Percentiles rank a stretch among this genome's conserved stretches.
Conservation (phyloP, 2,888 invertebrate genomes). For the Strigamia crassipes region DNA sequence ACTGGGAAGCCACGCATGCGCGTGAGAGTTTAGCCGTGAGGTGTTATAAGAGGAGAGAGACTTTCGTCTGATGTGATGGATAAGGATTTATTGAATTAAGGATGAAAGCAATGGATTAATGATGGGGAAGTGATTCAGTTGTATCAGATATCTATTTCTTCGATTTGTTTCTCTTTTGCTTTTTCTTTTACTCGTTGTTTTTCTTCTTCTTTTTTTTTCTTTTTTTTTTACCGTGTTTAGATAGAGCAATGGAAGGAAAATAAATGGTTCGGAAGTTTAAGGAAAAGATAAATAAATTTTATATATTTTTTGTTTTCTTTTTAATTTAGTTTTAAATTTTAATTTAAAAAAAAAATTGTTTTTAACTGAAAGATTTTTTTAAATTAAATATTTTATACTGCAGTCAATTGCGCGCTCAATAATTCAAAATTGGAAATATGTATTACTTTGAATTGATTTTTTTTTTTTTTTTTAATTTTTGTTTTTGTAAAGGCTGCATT, state of each 20-base stretch:
- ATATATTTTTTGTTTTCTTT: too few relatives aligned
- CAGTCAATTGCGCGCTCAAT: background rate
- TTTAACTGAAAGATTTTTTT: too few relatives aligned
- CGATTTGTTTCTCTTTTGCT: background rate
- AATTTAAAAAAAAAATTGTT: too few relatives aligned
- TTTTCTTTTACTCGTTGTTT: background rate
- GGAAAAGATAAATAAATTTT: too few relatives aligned
- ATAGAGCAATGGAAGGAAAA: too few relatives aligned
- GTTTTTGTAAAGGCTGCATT: background rate
- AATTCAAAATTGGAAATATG: background rate
- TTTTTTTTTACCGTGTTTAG: too few relatives aligned
- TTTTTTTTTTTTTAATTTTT: background rate
- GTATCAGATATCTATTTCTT: conserved; percentile 8
- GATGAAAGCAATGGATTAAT: conserved; percentile 3
- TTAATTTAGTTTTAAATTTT: too few relatives aligned
- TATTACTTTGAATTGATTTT: background rate
- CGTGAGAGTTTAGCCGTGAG: conserved; percentile 1
- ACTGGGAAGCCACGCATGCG: conserved; percentile 17
- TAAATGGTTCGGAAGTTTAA: too few relatives aligned
- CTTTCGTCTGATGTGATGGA: conserved; percentile 17
- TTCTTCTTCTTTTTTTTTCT: too few relatives aligned
- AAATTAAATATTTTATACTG: too few relatives aligned
- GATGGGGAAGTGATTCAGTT: background rate
- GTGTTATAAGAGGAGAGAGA: conserved; percentile 8
- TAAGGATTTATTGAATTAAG: conserved; percentile 27